These are phyloP conservation scores for Diorhabda elongata DNA, from an alignment of 1,140 invertebrate genomes.

Conservation along the genomic window DNA sequence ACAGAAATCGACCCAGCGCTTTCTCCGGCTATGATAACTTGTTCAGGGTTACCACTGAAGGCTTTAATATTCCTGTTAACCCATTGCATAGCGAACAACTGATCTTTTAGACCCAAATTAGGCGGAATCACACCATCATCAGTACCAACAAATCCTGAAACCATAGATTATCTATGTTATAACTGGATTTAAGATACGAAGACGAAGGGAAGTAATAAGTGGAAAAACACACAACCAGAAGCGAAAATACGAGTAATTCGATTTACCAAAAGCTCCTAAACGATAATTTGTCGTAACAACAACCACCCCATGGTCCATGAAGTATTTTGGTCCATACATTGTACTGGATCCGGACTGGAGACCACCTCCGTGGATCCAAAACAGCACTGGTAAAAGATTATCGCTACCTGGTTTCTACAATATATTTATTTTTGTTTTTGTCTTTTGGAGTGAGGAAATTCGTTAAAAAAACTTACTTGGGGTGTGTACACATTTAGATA, in stretches of 20 bases:
- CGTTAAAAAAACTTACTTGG: no score
- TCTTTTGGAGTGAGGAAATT: no score
- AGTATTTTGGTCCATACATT: slow-evolving; percentile 48
- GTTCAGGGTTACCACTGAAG: background rate
- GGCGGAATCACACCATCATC: background rate
- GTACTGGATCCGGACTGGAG: slow-evolving; percentile 12
- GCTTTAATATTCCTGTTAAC: background rate
- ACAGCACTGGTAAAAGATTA: slow-evolving; percentile 14
- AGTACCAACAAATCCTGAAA: slow-evolving; percentile 6
- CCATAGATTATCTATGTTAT: background rate
- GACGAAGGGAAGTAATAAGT: background rate
- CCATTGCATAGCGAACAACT: background rate
- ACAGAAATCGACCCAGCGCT: slow-evolving; percentile 3
- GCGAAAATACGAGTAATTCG: no score
- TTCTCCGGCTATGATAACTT: background rate
- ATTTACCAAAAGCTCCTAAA: slow-evolving; percentile 60
- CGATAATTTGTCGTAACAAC: slow-evolving; percentile 27
- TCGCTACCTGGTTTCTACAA: slow-evolving; percentile 6
- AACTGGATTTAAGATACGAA: background rate
- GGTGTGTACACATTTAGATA: no score
- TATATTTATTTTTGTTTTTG: no score
- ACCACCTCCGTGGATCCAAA: slow-evolving; percentile 29
- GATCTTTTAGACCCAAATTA: slow-evolving; percentile 3
- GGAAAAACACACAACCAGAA: no score
- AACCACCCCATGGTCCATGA: slow-evolving; percentile 23